A percentile compares a stretch with the other conserved stretches of the same genome.
phyloP scores from a whole-genome alignment of 2,888 invertebrate species.

The Phaedon cochleariae region DNA sequence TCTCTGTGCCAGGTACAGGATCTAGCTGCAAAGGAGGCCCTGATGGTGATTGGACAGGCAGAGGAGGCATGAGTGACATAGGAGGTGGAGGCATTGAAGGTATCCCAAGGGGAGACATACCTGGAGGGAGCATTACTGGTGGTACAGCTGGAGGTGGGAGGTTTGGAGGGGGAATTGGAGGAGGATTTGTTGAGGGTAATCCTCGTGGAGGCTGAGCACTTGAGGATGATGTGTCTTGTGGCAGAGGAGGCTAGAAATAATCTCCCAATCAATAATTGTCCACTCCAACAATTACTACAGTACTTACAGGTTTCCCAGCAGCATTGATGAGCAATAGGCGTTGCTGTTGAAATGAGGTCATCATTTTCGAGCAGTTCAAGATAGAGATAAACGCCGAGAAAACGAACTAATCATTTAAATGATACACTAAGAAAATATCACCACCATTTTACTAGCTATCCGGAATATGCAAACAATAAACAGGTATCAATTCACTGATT shows the following conservation, averaged over 20 bases:
- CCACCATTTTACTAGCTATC: background rate
- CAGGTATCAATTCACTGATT: too few relatives aligned
- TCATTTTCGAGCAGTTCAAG: conserved; percentile 47
- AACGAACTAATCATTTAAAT: too few relatives aligned
- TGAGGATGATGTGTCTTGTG: conserved; percentile 21
- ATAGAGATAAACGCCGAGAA: background rate
- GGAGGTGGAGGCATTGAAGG: conserved; percentile 27
- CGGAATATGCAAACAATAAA: too few relatives aligned
- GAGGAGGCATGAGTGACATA: conserved; percentile 17
- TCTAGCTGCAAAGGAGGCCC: conserved; percentile 15
- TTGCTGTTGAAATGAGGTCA: conserved; percentile 58
- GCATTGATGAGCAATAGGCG: conserved; percentile 47
- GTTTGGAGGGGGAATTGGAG: conserved; percentile 26
- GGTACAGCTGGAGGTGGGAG: conserved; percentile 18
- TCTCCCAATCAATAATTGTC: background rate
- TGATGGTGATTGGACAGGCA: background rate
- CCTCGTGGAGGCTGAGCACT: conserved; percentile 23
- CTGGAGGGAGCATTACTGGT: conserved; percentile 27
- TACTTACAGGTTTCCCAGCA: conserved; percentile 37
- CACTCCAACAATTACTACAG: background rate
- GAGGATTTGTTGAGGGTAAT: conserved; percentile 17
- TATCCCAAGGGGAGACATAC: conserved; percentile 22
- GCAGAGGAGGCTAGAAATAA: background rate
- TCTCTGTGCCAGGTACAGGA: conserved; percentile 5
- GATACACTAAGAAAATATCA: background rate